A percentile compares a stretch with the other conserved stretches of the same genome.
phyloP scores from a whole-genome alignment of 1,140 invertebrate genomes.

The Papilio polyxenes region DNA sequence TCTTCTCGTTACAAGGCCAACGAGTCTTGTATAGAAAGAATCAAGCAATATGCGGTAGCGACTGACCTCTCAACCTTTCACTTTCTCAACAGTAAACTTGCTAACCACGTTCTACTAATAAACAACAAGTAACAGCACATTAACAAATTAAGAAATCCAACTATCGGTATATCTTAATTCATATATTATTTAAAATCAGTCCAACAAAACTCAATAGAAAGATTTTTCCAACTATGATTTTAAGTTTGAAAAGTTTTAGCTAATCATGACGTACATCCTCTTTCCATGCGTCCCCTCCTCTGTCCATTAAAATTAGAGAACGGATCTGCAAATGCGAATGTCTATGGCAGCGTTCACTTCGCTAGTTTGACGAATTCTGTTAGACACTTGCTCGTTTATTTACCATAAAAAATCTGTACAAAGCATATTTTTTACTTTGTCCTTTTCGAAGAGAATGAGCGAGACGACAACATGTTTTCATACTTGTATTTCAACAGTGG shows the following conservation, averaged over 20 bases:
- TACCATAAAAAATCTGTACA: background rate
- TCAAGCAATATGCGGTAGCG: background rate
- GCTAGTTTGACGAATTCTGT: too few relatives aligned
- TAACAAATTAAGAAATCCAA: background rate
- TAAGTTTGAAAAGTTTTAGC: too few relatives aligned
- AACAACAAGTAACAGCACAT: background rate
- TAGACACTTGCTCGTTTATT: too few relatives aligned
- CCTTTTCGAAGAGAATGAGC: background rate
- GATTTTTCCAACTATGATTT: too few relatives aligned
- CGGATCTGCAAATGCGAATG: too few relatives aligned
- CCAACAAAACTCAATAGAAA: too few relatives aligned
- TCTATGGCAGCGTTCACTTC: too few relatives aligned
- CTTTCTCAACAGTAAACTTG: background rate
- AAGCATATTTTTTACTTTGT: background rate
- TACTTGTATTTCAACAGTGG: background rate
- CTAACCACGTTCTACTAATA: conserved; percentile 5
- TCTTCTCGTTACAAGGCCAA: background rate
- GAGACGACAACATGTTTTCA: background rate
- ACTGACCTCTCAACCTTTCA: conserved; percentile 2
- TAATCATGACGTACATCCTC: too few relatives aligned
- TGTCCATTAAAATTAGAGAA: too few relatives aligned
- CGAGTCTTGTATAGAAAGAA: background rate
- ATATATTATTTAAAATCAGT: too few relatives aligned
- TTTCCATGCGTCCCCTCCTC: too few relatives aligned
- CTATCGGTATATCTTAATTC: too few relatives aligned